Percentiles rank a stretch among this genome's conserved stretches.
phyloP scores from a whole-genome alignment of 2,113 vertebrate genomes.

The Gymnocephalus cernua region DNA sequence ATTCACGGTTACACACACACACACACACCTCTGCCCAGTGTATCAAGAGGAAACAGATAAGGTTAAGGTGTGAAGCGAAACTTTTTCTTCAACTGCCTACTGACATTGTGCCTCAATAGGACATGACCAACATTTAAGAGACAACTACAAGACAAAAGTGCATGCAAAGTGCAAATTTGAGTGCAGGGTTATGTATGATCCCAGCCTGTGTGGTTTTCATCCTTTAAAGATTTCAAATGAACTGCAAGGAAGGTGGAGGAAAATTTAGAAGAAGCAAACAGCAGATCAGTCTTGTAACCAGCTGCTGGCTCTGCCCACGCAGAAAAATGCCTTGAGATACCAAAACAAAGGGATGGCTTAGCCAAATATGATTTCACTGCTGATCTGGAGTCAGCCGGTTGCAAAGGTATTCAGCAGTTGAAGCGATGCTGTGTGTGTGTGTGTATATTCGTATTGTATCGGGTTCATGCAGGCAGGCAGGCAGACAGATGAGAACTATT shows the following conservation, averaged over 20 bases:
- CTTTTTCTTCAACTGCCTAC: neutral
- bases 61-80: constrained; percentile 3
- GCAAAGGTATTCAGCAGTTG: constrained; percentile 12
- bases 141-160: neutral
- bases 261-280: constrained; percentile 13
- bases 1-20: neutral
- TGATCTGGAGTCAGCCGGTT: constrained; percentile 42
- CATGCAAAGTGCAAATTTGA: neutral
- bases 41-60: no score
- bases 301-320: constrained; percentile 37
- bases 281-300: constrained; percentile 8
- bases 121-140: constrained; percentile 4
- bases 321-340: constrained; percentile 28
- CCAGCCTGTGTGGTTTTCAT: neutral
- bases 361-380: constrained; percentile 56
- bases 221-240: constrained; percentile 1
- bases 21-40: no score
- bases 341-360: constrained; percentile 38
- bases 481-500: constrained; percentile 47
- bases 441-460: constrained; percentile 31
- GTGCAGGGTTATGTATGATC: neutral
- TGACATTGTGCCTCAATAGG: neutral
- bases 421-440: neutral
- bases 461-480: constrained; percentile 21
- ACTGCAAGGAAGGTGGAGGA: constrained; percentile 5